Conservation (phyloP, 2,113 vertebrate genomes). For the Copsychus sechellarum region DNA sequence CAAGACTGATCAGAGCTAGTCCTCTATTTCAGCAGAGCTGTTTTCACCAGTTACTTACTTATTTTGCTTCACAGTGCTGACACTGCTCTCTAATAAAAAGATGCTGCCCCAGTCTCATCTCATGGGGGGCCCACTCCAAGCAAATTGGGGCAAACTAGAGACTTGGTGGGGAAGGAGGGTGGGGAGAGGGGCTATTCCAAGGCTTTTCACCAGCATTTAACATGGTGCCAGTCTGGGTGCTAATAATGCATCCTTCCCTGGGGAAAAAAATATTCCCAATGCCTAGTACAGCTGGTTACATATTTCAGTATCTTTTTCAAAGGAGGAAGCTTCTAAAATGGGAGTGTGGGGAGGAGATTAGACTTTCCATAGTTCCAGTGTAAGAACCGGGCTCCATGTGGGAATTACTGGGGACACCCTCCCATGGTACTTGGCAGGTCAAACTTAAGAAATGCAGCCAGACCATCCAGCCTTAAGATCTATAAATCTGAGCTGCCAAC, state of each 20-base stretch:
- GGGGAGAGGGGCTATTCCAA: neutral
- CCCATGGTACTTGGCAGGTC: fast-evolving
- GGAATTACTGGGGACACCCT: neutral
- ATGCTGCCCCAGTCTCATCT: neutral
- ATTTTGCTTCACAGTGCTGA: neutral
- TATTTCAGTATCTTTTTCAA: neutral
- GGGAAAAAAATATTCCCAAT: neutral
- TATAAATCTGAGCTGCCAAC: neutral
- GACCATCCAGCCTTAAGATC: neutral
- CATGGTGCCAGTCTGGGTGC: neutral
- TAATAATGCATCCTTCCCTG: neutral
- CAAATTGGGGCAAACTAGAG: neutral
- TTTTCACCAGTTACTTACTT: neutral
- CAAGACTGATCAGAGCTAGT: neutral
- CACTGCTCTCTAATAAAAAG: neutral
- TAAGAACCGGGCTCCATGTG: neutral
- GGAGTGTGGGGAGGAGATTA: neutral
- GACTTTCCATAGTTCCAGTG: neutral
- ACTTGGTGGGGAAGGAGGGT: neutral
- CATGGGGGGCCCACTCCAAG: neutral
- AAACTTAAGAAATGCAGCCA: neutral
- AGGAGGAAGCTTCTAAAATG: neutral
- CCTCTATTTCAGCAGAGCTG: neutral
- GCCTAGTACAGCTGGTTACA: neutral
- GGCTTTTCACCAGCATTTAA: neutral